Evolutionary conservation across 2,113 vertebrate genomes (phyloP).

Genomic region (Ailurus styani): DNA sequence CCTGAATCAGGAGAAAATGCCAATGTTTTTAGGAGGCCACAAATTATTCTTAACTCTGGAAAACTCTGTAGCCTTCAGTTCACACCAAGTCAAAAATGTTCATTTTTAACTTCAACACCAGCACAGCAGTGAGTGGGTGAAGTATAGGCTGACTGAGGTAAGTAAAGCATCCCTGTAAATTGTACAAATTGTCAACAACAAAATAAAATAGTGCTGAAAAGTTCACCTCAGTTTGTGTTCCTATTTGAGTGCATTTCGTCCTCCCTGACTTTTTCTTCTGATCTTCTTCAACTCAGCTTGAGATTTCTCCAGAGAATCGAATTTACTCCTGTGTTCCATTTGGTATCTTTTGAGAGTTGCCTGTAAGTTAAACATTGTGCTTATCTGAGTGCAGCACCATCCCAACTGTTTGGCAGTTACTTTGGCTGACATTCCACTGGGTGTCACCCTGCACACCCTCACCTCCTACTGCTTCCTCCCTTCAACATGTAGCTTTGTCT

Average conservation of each 20-base stretch:
- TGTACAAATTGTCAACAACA: neutral
- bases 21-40: neutral
- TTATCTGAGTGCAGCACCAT: neutral
- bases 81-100: neutral
- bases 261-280: constrained; percentile 93
- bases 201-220: neutral
- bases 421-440: accelerated
- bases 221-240: constrained; percentile 93
- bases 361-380: constrained; percentile 77
- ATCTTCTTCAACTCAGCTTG: constrained; percentile 96
- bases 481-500: neutral
- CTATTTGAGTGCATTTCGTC: constrained; percentile 89
- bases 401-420: neutral
- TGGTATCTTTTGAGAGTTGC: constrained; percentile 97
- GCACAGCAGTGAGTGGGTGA: neutral
- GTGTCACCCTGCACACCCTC: neutral
- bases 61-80: neutral
- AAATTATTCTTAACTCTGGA: neutral
- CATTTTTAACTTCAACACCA: neutral
- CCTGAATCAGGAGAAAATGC: neutral
- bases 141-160: neutral
- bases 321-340: constrained; percentile 91
- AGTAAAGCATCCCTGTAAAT: neutral
- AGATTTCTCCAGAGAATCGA: constrained; percentile 94
- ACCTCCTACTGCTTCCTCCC: neutral